Evolutionary conservation across 2,113 vertebrate species (phyloP).

Genomic region (Philantomba maxwellii): DNA sequence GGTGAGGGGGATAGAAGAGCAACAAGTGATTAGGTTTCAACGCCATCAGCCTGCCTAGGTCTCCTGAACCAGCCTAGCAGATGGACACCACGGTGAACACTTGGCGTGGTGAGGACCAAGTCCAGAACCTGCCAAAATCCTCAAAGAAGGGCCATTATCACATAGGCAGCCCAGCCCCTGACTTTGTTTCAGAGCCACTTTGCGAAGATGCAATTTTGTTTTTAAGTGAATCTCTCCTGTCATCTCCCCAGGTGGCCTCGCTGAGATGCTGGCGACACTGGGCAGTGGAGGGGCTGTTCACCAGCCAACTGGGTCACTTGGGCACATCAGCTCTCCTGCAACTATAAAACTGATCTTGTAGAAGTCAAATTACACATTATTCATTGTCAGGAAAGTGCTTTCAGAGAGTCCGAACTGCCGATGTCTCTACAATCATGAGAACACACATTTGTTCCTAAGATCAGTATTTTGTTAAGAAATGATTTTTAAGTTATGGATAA

Average conservation of each 20-base stretch:
- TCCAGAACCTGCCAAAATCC: neutral
- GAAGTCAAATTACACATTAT: neutral
- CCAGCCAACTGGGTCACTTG: neutral
- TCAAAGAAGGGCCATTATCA: neutral
- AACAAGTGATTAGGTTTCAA: neutral
- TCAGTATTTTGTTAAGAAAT: neutral
- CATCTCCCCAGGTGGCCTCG: neutral
- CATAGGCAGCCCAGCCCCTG: too few relatives aligned
- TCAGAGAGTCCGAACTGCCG: neutral
- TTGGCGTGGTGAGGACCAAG: accelerated
- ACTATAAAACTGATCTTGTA: neutral
- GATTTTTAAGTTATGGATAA: neutral
- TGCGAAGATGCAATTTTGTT: neutral
- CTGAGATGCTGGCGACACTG: neutral
- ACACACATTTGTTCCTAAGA: neutral
- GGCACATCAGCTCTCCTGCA: neutral
- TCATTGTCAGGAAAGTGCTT: neutral
- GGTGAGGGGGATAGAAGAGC: neutral
- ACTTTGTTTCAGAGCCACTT: neutral
- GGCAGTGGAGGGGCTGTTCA: neutral
- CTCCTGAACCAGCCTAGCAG: neutral
- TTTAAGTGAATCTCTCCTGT: neutral
- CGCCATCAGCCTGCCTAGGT: neutral
- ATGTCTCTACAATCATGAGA: neutral
- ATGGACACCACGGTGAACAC: accelerated